Evolutionary conservation across 2,888 invertebrate species (phyloP), one percentile per base, ranked within the genome.

Genomic region (Sycophila texana): DNA sequence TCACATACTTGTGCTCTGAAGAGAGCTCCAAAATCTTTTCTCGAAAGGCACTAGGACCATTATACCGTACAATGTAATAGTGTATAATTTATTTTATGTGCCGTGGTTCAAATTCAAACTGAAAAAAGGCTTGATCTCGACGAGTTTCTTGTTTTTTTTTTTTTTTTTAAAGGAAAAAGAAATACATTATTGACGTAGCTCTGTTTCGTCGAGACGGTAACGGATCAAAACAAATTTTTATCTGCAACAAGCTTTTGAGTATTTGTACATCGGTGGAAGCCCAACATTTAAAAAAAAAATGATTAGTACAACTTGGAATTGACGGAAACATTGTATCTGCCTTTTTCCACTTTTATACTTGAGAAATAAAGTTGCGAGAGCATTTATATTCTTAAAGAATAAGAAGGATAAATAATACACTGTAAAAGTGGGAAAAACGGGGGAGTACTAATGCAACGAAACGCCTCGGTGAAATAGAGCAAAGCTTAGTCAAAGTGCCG

Each of bases 331-430:
- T 60, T 20, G n/a, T 55, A 12, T 67, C 18, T 66, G 58, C 26
- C 30, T 18, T 85, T 86, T 86, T 86, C 83, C 83, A 85, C 84
- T 86, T 86, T 86, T 86, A 86, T 86, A 86, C 82, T 82, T 55
- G 81, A 57, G 80, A 26, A 63, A 68, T 66, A 71, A 16, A 39
- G 39, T 7, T 39, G 39, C 39, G 39, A 39, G 39, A 10, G 39
- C 20, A 70, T 14, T 61, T 13, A 13, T 55, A 2, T 47, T 60
- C 26, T 71, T 65, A 53, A 75, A 57, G 58, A 10, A 14, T 71
- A 16, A 12, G 39, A 66, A 71, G 39, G 7, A 51, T 22, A 58
- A 47, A 20, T 18, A 4, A 16, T 26, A 39, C 22, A 22, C 16
- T 39, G 47, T 22, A 3, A 65, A 60, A 67, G 60, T 47, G 14